phyloP scores from a whole-genome alignment of 2,113 vertebrate genomes.

The Eidolon helvum region DNA sequence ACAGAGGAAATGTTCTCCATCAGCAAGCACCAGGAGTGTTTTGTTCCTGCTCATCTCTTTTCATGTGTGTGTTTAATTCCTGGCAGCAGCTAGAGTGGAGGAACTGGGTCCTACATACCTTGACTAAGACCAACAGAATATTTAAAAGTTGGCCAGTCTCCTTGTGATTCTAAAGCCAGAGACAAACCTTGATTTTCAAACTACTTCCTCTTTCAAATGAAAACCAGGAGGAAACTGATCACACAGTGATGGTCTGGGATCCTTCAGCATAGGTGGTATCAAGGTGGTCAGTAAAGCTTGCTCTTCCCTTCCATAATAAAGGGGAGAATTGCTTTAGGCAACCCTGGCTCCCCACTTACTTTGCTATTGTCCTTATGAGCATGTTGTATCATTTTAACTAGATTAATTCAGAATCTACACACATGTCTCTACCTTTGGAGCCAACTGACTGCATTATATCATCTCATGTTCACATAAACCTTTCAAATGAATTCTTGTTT shows the following conservation, averaged over 20 bases:
- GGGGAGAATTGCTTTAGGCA: constrained; percentile 19
- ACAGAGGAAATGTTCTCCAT: neutral
- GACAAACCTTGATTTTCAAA: constrained; percentile 29
- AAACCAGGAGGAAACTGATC: constrained; percentile 20
- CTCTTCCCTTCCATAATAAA: constrained; percentile 11
- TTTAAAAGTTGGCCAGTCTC: neutral
- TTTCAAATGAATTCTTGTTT: neutral
- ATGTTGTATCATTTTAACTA: constrained; percentile 18
- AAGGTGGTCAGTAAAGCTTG: constrained; percentile 42
- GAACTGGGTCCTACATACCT: neutral
- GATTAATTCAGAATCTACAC: neutral
- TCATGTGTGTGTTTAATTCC: neutral
- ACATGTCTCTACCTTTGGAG: constrained; percentile 23
- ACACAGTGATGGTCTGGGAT: constrained; percentile 23
- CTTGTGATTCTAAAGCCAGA: constrained; percentile 29
- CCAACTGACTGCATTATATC: neutral
- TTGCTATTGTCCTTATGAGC: neutral
- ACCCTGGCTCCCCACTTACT: neutral
- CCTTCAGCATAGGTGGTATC: constrained; percentile 51
- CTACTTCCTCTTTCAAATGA: constrained; percentile 43
- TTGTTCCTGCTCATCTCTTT: neutral
- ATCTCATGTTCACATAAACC: constrained; percentile 56
- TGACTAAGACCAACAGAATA: neutral
- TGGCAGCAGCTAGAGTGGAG: neutral
- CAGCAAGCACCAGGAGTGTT: neutral